Conservation (phyloP, 2,113 vertebrate genomes). For the Trogon surrucura region DNA sequence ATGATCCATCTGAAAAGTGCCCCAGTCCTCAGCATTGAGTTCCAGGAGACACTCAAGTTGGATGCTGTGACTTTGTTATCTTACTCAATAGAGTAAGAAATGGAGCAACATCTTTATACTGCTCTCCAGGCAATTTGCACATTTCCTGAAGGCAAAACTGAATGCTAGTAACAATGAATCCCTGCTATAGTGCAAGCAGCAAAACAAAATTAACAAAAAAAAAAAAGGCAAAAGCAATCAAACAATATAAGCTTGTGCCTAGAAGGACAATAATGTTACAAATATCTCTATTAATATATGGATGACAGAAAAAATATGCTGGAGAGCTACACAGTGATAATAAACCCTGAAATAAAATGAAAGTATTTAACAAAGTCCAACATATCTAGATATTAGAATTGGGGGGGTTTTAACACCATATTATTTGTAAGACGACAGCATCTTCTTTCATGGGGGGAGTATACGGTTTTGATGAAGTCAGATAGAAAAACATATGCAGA, state of each 20-base stretch:
- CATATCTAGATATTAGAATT: background rate
- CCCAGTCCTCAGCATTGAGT: background rate
- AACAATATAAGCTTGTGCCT: background rate
- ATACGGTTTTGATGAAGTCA: background rate
- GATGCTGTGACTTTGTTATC: background rate
- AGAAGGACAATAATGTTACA: background rate
- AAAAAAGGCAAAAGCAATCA: background rate
- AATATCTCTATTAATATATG: background rate
- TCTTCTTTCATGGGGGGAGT: background rate
- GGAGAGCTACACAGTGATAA: background rate
- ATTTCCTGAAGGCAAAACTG: constrained; percentile 16
- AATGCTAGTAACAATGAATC: background rate
- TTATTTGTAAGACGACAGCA: background rate
- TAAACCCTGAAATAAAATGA: background rate
- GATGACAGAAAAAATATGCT: background rate
- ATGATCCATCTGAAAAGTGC: background rate
- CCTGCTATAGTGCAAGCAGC: background rate
- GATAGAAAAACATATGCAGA: background rate
- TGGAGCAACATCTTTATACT: background rate
- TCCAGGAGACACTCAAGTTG: background rate
- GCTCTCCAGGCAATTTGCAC: background rate
- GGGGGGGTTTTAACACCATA: background rate
- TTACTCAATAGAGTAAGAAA: background rate
- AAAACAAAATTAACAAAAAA: background rate
- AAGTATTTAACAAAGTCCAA: background rate